Percentiles rank a stretch among this genome's conserved stretches.
Evolutionary conservation across 1,140 invertebrate genomes (phyloP).

Genomic region (Procambarus clarkii): DNA sequence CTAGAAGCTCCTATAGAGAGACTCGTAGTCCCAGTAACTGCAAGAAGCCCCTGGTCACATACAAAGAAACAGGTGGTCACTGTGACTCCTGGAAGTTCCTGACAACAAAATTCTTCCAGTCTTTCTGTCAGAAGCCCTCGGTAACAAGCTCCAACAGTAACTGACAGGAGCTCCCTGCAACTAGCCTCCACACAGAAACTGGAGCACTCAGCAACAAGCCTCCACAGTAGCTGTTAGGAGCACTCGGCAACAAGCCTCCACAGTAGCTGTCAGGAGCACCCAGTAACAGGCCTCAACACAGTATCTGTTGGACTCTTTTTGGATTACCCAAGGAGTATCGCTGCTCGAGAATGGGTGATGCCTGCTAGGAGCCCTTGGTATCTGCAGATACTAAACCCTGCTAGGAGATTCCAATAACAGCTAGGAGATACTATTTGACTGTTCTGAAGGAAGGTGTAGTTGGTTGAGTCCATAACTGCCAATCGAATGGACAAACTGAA

Average conservation of each 20-base stretch:
- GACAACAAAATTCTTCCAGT: conserved; percentile 1
- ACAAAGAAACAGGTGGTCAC: conserved; percentile 27
- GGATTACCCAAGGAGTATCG: not conserved
- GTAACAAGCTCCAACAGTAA: conserved; percentile 32
- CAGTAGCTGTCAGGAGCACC: conserved; percentile 33
- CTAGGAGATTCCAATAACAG: conserved; percentile 57
- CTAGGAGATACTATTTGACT: conserved; percentile 38
- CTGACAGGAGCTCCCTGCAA: conserved; percentile 35
- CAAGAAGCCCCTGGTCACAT: conserved; percentile 36
- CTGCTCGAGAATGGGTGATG: conserved; percentile 21
- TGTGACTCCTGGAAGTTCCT: conserved; percentile 27
- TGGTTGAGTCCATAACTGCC: conserved; percentile 17
- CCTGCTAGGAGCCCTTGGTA: conserved; percentile 42
- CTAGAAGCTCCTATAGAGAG: conserved; percentile 47
- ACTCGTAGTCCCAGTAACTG: conserved; percentile 8
- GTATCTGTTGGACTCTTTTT: not conserved
- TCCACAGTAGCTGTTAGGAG: conserved; percentile 38
- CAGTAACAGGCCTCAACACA: conserved; percentile 24
- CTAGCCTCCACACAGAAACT: conserved; percentile 1
- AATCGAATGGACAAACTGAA: conserved; percentile 54
- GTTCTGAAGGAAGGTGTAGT: conserved; percentile 24
- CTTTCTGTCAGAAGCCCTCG: not conserved
- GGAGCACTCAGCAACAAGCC: conserved; percentile 26
- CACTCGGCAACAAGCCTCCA: conserved; percentile 43
- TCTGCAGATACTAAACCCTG: conserved; percentile 16